Base-by-base conservation (phyloP, 2,888 invertebrate species). In the Nesidiocoris tenuis region DNA sequence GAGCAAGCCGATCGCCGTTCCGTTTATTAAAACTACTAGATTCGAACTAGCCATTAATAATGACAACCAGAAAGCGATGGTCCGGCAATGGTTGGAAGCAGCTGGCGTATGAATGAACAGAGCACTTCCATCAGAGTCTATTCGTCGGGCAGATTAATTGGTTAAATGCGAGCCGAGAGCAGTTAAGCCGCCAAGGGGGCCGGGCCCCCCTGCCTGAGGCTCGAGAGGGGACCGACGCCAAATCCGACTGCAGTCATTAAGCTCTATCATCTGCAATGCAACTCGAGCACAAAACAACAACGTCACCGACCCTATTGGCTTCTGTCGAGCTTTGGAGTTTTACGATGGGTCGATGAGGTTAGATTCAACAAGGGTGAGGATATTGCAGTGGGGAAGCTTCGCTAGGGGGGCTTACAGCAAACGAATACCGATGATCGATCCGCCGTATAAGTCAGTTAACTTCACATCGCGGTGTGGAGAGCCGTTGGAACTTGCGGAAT, bases 211-310 rank as follows among this genome's bases (percentile, higher is more conserved):
- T 39, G 39, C 3, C 39, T 7, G 39, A 39, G 39, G 12, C 3
- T 39, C 39, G 39, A 39, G 39, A 7, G 39, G 39, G 39, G 39
- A 39, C 5, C 39, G 39, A 39, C 39, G 39, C 39, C 39, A 39
- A 39, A 39, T 39, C 39, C 39, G 39, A 39, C 39, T 39, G 39
- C 39, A 39, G 39, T 39, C 39, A 39, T 39, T 39, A 39, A 39
- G 39, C 39, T 39, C 39, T 39, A 39, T 39, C 39, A 39, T 39
- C 39, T 39, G 39, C 39, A 39, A 39, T 39, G 39, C 39, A 39
- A 39, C 59, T 59, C 19, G n/a, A 59, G n/a, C n/a, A 59, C 59
- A 59, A 16, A 3, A 59, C 59, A 59, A 59, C 59, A 59, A 59
- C 59, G 59, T 59, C 19, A 18, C 59, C 59, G n/a, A 3, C 59